Base-by-base conservation (phyloP, 2,113 vertebrate genomes). In the Leptobrachium ailaonicum region DNA sequence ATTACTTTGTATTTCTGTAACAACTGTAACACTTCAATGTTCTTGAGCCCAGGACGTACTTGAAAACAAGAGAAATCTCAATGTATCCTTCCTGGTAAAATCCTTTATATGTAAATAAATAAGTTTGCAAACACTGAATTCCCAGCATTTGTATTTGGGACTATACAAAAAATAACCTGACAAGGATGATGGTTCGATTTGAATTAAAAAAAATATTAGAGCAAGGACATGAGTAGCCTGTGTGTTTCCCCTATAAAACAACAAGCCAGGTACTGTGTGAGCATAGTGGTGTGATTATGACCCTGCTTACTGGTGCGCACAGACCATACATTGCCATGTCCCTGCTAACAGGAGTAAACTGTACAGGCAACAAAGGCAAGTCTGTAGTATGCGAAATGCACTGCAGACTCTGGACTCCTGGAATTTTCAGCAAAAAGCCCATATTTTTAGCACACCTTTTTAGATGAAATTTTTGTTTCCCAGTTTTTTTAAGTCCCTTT, bases 321-420 rank as follows among this genome's bases (percentile, higher is more conserved):
- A 71, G 3, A 53, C 45, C 69, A 53, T 20, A n/a, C n/a, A 71
- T 71, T 71, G 44, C 69, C 69, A 32, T 20, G n/a, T 40, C 63
- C n/a, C 3, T 5, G 32, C 44, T 53, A n/a, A 71, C 69, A 53
- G 69, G 10, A 45, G 44, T 11, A 32, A 12, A n/a, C 40, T 71
- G 69, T 71, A 12, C 41, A 7, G 14, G 44, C 69, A 71, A 71
- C 69, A 71, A 71, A 71, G 69, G 3, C 12, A 9, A 7, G 5
- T 71, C 43, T 71, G 62, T 20, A 2, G 10, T 44, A 12, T 45
- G 4, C 11, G 11, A 41, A 9, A 4, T 2, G 41, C 12, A 32
- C 64, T 41, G 40, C 32, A 66, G 8, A 66, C 64, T 5, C 64
- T 41, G 6, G n/a, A 66, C 64, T 66, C 32, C 40, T 41, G 9